Base-by-base conservation (phyloP, 2,888 invertebrate genomes). In the Chaetoderma sp. region DNA sequence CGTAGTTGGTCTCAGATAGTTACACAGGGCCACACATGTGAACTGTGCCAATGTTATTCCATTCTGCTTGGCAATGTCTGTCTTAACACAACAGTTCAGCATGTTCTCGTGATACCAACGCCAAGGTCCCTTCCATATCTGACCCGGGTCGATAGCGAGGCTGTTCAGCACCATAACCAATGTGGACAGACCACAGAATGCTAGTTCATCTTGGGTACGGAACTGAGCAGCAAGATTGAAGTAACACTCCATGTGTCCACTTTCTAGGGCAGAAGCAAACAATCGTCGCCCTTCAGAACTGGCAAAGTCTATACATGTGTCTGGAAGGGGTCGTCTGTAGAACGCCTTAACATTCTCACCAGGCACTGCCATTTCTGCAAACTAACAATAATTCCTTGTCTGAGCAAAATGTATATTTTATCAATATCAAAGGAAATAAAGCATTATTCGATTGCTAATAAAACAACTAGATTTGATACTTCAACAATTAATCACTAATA, bases 21-120 rank as follows among this genome's bases (percentile, higher is more conserved):
- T 87, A 67, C 86, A 87, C 5, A 68, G 72, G 2, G 87, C 87
- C 18, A 87, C 72, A 63, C 86, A 86, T 2, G 77, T 65, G 64
- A 87, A 86, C 68, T 87, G 81, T 2, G 79, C 78, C 54, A 86
- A 73, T 13, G 77, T 85, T 39, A 86, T 81, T 6, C 87, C 87
- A 16, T 78, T 73, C 54, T 71, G 60, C 28, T 74, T 72, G 0
- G 84, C 75, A n/a, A 73, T 63, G 33, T 81, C 77, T 28, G 85
- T 67, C 0, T 86, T 81, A 2, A 83, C 78, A 68, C 87, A 87
- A 65, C 86, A 87, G 66, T 87, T 86, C 21, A 87, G 75, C 87
- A 87, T 87, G 33, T 81, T 76, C 71, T 87, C 87, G 70, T 87
- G 86, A 71, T 87, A 87, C 82, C 86, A 87, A 23, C 86, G 76